Percentiles rank a stretch among this genome's conserved stretches.
Evolutionary conservation across 1,140 invertebrate species (phyloP).

Genomic region (Drosophila gunungcola): DNA sequence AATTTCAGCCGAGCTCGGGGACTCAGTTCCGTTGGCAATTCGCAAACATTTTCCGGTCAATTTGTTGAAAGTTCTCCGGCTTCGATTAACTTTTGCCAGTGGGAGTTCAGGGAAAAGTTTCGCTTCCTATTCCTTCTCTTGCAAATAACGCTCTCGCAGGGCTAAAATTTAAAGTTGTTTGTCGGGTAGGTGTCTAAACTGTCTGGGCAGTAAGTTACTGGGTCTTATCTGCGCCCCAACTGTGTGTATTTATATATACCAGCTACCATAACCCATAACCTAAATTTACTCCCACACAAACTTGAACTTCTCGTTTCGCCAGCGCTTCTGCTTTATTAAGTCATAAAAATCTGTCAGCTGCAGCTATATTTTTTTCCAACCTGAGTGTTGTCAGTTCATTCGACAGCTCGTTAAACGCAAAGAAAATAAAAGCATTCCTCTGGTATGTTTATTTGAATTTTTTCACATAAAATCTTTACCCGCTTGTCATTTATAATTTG

Average conservation of each 20-base stretch:
- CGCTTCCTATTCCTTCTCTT: conserved; percentile 23
- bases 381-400: conserved; percentile 68
- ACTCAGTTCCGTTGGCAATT: conserved; percentile 71
- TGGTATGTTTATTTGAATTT: conserved; percentile 35
- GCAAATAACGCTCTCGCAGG: conserved; percentile 48
- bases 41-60: conserved; percentile 82
- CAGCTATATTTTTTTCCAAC: conserved; percentile 52
- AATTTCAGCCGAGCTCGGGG: conserved; percentile 53
- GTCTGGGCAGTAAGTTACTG: conserved; percentile 47
- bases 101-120: conserved; percentile 43
- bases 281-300: conserved; percentile 37
- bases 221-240: conserved; percentile 22
- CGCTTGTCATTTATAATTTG: conserved; percentile 32
- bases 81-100: conserved; percentile 76
- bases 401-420: conserved; percentile 54
- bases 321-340: conserved; percentile 38
- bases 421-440: conserved; percentile 41
- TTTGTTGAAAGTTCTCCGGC: conserved; percentile 68
- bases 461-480: conserved; percentile 7
- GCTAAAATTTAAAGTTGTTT: conserved; percentile 33
- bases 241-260: conserved; percentile 27
- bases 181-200: conserved; percentile 32
- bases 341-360: conserved; percentile 60
- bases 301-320: conserved; percentile 32
- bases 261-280: conserved; percentile 7